A percentile compares a stretch with the other conserved stretches of the same genome.
These are phyloP conservation scores for Argyresthia goedartella DNA, from an alignment of 2,888 invertebrate genomes.

Conservation along the genomic window DNA sequence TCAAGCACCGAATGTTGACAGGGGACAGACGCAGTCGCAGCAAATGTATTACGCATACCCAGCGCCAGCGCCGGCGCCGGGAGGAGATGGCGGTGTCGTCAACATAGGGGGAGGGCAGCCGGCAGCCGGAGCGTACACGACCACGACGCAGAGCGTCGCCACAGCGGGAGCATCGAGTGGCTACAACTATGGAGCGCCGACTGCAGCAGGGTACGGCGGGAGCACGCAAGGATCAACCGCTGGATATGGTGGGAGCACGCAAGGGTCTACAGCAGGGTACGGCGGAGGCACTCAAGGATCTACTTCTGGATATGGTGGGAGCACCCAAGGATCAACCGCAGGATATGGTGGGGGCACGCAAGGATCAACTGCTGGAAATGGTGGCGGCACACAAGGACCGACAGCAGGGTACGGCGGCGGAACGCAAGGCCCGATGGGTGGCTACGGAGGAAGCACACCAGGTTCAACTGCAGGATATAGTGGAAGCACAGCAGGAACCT, in stretches of 20 bases:
- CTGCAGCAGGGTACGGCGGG: neutral
- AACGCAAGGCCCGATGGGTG: neutral
- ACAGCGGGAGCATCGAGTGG: neutral
- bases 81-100: slow-evolving; percentile 25
- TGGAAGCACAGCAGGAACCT: neutral
- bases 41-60: slow-evolving; percentile 61
- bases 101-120: slow-evolving; percentile 27
- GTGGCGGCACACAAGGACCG: neutral
- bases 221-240: neutral
- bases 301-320: neutral
- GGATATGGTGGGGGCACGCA: neutral
- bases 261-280: neutral
- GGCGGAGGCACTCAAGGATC: slow-evolving; percentile 1
- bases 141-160: slow-evolving; percentile 8
- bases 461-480: slow-evolving; percentile 2
- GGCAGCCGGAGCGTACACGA: slow-evolving; percentile 15
- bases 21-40: slow-evolving; percentile 44
- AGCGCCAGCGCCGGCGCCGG: slow-evolving; percentile 22
- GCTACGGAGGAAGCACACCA: neutral
- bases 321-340: neutral
- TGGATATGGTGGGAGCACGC: neutral
- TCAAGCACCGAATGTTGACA: slow-evolving; percentile 49
- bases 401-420: slow-evolving; percentile 6
- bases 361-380: neutral
- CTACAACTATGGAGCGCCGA: slow-evolving; percentile 1